Percentiles rank a stretch among this genome's conserved stretches.
These are phyloP conservation scores for Tympanoctomys barrerae DNA, from an alignment of 2,797 vertebrate genomes.

Conservation along the genomic window DNA sequence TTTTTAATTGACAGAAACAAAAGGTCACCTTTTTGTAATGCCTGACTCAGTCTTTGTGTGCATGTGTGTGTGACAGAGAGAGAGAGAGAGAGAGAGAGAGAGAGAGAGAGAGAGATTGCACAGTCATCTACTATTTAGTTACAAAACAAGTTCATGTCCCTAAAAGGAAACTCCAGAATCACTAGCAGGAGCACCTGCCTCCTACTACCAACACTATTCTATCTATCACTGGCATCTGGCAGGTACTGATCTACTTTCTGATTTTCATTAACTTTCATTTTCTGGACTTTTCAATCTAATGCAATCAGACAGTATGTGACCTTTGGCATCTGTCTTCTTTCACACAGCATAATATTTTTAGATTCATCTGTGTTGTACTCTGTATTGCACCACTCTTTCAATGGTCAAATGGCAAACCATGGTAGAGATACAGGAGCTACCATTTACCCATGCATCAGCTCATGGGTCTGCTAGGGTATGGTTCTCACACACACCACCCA, in stretches of 20 bases:
- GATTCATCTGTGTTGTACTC: background rate
- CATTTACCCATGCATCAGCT: background rate
- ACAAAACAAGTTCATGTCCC: background rate
- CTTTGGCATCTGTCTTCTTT: background rate
- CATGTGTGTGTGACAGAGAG: too few species aligned
- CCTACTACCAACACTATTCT: background rate
- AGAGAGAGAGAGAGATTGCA: too few species aligned
- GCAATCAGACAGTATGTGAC: rapidly evolving
- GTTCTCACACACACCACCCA: too few species aligned
- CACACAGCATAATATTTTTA: too few species aligned
- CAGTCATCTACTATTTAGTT: background rate
- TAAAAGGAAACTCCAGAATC: background rate
- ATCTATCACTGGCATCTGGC: too few species aligned
- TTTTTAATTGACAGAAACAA: background rate
- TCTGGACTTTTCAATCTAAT: background rate
- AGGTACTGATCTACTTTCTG: background rate
- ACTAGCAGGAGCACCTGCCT: background rate
- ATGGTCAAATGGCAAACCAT: background rate
- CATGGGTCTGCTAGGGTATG: too few species aligned
- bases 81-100: too few species aligned
- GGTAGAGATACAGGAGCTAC: background rate
- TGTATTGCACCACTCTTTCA: background rate
- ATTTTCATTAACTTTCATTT: background rate
- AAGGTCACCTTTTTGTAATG: background rate
- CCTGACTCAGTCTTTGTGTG: background rate